Evolutionary conservation across 2,113 vertebrate species (phyloP).

Genomic region (Aspiorhynchus laticeps): DNA sequence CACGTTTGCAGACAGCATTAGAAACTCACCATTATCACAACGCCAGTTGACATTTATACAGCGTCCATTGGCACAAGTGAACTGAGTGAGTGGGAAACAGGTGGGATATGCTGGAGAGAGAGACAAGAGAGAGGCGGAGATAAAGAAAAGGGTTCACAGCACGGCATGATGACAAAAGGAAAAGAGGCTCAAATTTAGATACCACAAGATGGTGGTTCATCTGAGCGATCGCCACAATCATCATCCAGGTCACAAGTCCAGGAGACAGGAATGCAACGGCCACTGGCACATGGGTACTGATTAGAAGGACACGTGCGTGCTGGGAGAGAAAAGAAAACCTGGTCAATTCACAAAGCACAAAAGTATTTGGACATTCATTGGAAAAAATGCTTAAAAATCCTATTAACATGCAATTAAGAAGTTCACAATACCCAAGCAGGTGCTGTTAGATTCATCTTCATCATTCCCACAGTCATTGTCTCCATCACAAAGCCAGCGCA

Average conservation of each 20-base stretch:
- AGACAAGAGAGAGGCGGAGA: not conserved
- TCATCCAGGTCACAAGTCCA: conserved; percentile 97
- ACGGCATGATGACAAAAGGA: not conserved
- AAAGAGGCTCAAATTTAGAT: conserved; percentile 54
- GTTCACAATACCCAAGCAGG: conserved; percentile 79
- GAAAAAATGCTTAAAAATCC: not conserved
- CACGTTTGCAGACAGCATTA: too few relatives aligned
- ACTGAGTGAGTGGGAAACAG: conserved; percentile 95
- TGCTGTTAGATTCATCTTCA: conserved; percentile 86
- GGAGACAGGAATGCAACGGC: conserved; percentile 93
- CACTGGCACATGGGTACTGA: conserved; percentile 92
- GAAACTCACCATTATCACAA: conserved; percentile 89
- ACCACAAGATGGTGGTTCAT: conserved; percentile 93
- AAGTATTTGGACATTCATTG: not conserved
- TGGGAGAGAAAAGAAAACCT: conserved; percentile 57
- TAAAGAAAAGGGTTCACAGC: not conserved
- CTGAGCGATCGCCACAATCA: conserved; percentile 95
- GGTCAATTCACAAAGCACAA: not conserved
- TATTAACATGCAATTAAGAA: not conserved
- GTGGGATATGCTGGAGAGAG: conserved; percentile 87
- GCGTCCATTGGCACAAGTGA: conserved; percentile 95
- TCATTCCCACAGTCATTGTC: conserved; percentile 87
- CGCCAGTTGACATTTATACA: conserved; percentile 98
- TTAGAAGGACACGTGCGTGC: conserved; percentile 96
- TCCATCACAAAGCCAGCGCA: conserved; percentile 87